Evolutionary conservation across 2,888 invertebrate genomes (phyloP), one percentile per base, ranked within the genome.

Genomic region (Aphidius colemani): DNA sequence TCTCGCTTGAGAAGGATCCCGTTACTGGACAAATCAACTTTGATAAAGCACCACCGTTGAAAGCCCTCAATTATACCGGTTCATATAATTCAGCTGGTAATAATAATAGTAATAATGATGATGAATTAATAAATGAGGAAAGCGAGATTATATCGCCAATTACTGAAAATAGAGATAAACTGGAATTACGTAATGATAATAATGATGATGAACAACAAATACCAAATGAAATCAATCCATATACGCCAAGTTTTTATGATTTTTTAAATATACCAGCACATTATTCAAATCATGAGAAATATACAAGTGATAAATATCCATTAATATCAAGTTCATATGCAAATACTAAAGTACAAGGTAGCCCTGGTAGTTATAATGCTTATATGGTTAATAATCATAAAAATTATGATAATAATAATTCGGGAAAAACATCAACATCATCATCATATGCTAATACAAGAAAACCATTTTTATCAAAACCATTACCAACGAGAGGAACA

Each of bases 261-360:
- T 90, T 88, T 70, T 82, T 90, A 1, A 89, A 90, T 77, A 78
- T 90, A 30, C 89, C 90, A 0, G 87, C 88, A 0, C 88, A 88
- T 70, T 90, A 90, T 71, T 88, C 88, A 9, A 87, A 88, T 1
- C 88, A 88, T 43, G 89, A 89, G 75, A 89, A 89, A 69, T 75
- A 71, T 13, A 69, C 66, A 57, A 72, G 75, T 10, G 76, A 77
- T 7, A 88, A 88, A 1, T 88, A 88, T 76, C 90, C 90, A 0
- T 74, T 90, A 59, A 90, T 90, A 60, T 90, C 90, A 0, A 89
- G 86, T 72, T 89, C 89, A 1, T 90, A 90, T 75, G 90, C 90
- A 1, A 90, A 89, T 72, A 86, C 89, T 0, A 90, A 90, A 76
- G 87, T 90, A 40, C 90, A 90, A 75, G 90, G 90, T 46, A 82